Evolutionary conservation across 92 coral and sea anemone species (phyloP), one percentile per base, ranked within the genome.

Genomic region (Diadumene lineata): DNA sequence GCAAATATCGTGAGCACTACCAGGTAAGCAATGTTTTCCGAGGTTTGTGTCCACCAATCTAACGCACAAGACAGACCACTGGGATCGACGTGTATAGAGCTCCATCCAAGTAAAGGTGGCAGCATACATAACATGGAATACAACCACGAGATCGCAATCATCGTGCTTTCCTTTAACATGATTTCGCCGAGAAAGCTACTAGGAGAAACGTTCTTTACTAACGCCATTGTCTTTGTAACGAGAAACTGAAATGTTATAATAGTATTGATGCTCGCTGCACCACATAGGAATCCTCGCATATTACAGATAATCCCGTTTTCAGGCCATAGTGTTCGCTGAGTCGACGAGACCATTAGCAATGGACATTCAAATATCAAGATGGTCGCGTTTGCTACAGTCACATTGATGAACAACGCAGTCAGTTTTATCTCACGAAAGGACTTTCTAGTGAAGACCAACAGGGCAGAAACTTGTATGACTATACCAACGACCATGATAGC

Each of bases 221-320:
- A 38, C 48, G 6, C 48, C 60, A 6, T 22, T 6, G 23, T 22
- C 31, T 60, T 60, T 9, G 65, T 60, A 13, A 60, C 32, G 7
- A 60, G 13, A 18, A 11, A 60, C 2, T 10, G 31, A 26, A 60
- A 32, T 23, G 65, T 10, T 7, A 27, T 22, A 22, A 60, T 60
- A 30, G 26, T 60, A 18, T 60, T 60, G 65, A 60, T 60, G 23
- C 65, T 60, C 1, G 32, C 65, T 23, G 32, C 65, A 3, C 65
- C 65, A 27, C 65, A 23, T 10, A 26, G 7, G 30, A 60, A 60
- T 2, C 65, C 65, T 60, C 65, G 22, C 7, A 27, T 1, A 3
- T 23, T 60, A 32, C 65, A 60, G 1, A 60, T 22, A 7, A 21
- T 1, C 1, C 1, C 4, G 16, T 18, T 27, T 2, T 11, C 30